phyloP scores from a whole-genome alignment of 23 tunicate species.

The Ciona savignyi region DNA sequence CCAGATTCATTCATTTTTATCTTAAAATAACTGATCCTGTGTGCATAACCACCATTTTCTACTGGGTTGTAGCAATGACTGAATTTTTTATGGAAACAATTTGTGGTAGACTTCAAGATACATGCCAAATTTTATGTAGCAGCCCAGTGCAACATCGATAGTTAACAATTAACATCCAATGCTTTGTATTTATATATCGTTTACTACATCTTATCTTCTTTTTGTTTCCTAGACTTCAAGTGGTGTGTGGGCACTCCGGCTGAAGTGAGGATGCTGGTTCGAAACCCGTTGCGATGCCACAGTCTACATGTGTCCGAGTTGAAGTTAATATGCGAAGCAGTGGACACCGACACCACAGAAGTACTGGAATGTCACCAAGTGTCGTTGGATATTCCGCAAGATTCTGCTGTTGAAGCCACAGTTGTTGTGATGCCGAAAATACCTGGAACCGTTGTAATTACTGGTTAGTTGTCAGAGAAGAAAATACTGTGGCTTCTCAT shows the following conservation, averaged over 20 bases:
- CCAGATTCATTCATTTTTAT: no score
- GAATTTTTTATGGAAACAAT: no score
- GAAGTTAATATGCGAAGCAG: constrained; percentile 22
- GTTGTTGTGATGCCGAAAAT: constrained; percentile 30
- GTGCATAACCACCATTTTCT: no score
- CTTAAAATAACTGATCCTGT: no score
- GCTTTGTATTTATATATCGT: no score
- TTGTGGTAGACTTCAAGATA: no score
- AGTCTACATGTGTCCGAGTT: constrained; percentile 23
- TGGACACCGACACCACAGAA: constrained; percentile 5
- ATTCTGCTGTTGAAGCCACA: constrained; percentile 8
- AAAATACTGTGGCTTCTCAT: background rate
- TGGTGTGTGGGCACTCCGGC: constrained; percentile 56
- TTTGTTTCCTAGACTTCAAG: constrained; percentile 22
- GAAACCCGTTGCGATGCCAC: constrained; percentile 49
- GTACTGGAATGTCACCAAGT: constrained; percentile 18
- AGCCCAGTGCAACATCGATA: no score
- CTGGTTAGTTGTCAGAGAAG: background rate
- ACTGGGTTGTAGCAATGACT: no score
- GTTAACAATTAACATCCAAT: no score
- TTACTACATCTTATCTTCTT: background rate
- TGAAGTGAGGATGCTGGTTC: constrained; percentile 12
- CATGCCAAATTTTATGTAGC: no score
- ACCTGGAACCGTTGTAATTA: constrained; percentile 17
- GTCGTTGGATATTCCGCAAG: constrained; percentile 32